Evolutionary conservation across 92 coral and sea anemone genomes (phyloP).

Genomic region (Zoanthus sansibaricus): DNA sequence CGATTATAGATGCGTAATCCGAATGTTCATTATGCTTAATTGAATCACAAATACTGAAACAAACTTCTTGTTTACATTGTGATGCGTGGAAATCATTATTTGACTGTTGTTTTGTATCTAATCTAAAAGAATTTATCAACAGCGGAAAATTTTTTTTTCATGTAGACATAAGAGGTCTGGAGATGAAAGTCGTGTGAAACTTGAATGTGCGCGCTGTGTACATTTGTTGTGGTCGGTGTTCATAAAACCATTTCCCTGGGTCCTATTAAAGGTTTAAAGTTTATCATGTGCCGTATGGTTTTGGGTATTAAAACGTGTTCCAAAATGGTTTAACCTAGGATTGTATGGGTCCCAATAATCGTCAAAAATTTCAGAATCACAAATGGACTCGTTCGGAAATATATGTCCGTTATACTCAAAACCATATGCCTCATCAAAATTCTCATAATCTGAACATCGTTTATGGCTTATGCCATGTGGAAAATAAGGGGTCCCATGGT

Average conservation of each 20-base stretch:
- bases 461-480: background rate
- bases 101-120: background rate
- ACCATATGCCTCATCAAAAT: background rate
- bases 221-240: no score
- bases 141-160: conserved; percentile 7
- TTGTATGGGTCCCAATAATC: background rate
- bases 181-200: background rate
- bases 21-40: background rate
- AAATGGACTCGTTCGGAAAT: conserved; percentile 32
- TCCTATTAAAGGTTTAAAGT: background rate
- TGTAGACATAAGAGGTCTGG: background rate
- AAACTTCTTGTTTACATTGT: background rate
- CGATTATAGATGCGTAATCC: background rate
- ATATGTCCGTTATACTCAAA: conserved; percentile 23
- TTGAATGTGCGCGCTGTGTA: background rate
- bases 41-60: no score
- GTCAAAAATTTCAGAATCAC: background rate
- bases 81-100: background rate
- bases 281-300: conserved; percentile 12
- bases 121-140: background rate
- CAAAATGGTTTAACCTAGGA: background rate
- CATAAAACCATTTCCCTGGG: background rate
- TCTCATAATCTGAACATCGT: background rate
- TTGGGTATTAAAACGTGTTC: conserved; percentile 5
- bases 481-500: conserved; percentile 32